Evolutionary conservation across 2,113 vertebrate genomes (phyloP).

Genomic region (Castor canadensis): DNA sequence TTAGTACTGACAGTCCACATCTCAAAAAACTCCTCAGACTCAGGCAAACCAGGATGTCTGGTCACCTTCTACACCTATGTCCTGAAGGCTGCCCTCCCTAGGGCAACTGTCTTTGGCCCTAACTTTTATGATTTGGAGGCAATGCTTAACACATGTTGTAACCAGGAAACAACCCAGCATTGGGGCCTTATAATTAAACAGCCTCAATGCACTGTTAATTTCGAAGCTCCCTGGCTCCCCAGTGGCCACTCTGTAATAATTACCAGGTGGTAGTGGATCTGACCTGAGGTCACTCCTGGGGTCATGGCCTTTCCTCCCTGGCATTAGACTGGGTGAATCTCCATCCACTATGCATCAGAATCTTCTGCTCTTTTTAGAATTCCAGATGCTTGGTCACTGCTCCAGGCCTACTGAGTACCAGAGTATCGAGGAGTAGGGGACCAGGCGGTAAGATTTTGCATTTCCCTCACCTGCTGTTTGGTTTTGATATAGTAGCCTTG

Average conservation of each 20-base stretch:
- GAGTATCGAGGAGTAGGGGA: neutral
- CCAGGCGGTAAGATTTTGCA: neutral
- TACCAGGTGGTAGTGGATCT: neutral
- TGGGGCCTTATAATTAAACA: neutral
- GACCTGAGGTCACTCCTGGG: neutral
- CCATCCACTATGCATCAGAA: neutral
- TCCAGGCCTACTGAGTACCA: too few relatives aligned
- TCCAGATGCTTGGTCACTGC: neutral
- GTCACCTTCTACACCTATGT: neutral
- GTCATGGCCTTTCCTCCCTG: neutral
- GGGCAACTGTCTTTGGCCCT: neutral
- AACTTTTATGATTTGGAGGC: neutral
- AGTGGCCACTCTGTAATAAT: neutral
- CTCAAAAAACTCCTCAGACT: neutral
- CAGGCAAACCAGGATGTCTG: neutral
- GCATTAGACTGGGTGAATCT: neutral
- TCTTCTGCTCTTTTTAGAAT: neutral
- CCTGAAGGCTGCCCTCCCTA: neutral
- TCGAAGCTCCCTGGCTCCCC: neutral
- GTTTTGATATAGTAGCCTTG: neutral
- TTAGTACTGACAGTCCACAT: neutral
- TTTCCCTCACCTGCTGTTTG: neutral
- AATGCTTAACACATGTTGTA: neutral
- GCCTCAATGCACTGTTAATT: neutral
- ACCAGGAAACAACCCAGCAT: neutral